Conservation (phyloP, 2,113 vertebrate genomes). For the Sturnira hondurensis region DNA sequence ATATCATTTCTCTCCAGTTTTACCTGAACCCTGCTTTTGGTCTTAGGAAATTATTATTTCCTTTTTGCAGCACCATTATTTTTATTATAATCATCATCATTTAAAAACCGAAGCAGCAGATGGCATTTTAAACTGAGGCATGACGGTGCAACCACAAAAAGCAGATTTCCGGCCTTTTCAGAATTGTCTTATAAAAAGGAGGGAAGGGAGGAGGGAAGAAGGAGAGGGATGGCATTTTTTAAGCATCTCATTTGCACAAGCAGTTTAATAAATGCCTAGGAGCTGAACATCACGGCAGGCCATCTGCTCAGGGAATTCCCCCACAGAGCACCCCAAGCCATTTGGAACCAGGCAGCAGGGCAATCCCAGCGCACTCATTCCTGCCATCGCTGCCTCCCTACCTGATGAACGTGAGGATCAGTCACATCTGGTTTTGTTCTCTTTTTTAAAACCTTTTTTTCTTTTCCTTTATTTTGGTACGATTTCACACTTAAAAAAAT, state of each 20-base stretch:
- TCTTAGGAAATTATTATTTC: not conserved
- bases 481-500: too few species aligned
- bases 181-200: not conserved
- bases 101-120: slow-evolving; percentile 39
- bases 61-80: not conserved
- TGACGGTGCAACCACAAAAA: not conserved
- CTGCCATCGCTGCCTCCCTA: not conserved
- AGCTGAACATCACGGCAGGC: not conserved
- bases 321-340: not conserved
- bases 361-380: not conserved
- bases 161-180: slow-evolving; percentile 2
- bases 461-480: too few species aligned
- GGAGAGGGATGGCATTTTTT: not conserved
- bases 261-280: not conserved
- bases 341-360: not conserved
- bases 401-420: not conserved
- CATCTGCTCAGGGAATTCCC: slow-evolving; percentile 10
- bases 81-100: slow-evolving; percentile 15
- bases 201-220: too few species aligned
- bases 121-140: not conserved
- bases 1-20: not conserved
- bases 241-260: slow-evolving; percentile 23
- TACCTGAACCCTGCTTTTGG: not conserved
- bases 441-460: too few species aligned
- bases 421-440: not conserved